Percentiles rank a stretch among this genome's conserved stretches.
Conservation (phyloP, 2,888 invertebrate genomes). For the Thera obeliscata region DNA sequence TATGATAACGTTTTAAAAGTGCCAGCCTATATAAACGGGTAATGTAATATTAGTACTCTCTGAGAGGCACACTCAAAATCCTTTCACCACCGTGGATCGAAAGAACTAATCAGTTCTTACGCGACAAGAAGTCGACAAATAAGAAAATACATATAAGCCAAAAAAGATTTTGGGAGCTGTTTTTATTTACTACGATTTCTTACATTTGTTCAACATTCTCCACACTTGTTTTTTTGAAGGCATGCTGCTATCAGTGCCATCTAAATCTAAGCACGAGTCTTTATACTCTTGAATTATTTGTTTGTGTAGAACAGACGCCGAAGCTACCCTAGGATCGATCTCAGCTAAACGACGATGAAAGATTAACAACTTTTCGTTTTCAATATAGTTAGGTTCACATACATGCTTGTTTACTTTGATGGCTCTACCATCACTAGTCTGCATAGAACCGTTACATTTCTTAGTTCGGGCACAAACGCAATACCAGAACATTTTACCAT, state of each 20-base stretch:
- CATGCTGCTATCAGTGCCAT: slow-evolving; percentile 2
- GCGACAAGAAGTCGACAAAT: no score
- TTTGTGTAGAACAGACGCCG: slow-evolving; percentile 4
- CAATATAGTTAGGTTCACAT: slow-evolving; percentile 6
- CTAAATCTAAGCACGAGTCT: slow-evolving; percentile 7
- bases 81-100: no score
- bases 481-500: slow-evolving; percentile 1
- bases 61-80: no score
- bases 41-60: no score
- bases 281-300: slow-evolving; percentile 8
- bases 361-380: slow-evolving; percentile 12
- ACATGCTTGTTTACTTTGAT: slow-evolving; percentile 3
- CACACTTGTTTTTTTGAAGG: slow-evolving; percentile 10
- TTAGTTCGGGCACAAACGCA: not conserved
- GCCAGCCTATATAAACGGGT: no score
- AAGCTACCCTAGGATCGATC: not conserved
- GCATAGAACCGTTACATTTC: slow-evolving; percentile 4
- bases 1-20: no score
- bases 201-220: slow-evolving; percentile 5
- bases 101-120: no score
- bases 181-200: not conserved
- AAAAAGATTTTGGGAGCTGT: not conserved
- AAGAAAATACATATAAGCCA: no score
- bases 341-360: slow-evolving; percentile 1
- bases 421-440: not conserved